phyloP scores from a whole-genome alignment of 1,140 invertebrate genomes.

The Drosophila nigromelanica region DNA sequence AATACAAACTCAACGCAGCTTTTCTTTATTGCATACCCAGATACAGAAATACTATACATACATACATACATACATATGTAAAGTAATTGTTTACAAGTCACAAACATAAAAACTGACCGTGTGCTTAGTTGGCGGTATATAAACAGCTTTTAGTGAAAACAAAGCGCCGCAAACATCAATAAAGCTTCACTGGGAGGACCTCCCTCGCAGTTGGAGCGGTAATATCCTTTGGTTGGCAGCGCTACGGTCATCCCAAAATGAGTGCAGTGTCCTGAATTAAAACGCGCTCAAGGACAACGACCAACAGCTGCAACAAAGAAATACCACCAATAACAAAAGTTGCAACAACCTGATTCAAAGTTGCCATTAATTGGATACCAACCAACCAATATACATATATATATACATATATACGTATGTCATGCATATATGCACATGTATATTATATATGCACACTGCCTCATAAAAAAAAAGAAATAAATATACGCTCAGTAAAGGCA shows the following conservation, averaged over 20 bases:
- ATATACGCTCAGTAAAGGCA: not conserved
- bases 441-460: no score
- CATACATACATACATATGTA: no score
- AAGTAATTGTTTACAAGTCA: no score
- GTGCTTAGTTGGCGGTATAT: no score
- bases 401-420: not conserved
- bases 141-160: no score
- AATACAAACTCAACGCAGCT: no score
- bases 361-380: constrained; percentile 65
- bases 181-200: not conserved
- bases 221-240: not conserved
- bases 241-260: constrained; percentile 60
- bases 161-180: no score
- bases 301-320: constrained; percentile 50
- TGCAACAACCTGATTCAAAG: constrained; percentile 45
- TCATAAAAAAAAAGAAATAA: no score
- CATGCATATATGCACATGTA: no score
- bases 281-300: constrained; percentile 70
- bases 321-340: constrained; percentile 16
- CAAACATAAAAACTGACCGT: no score
- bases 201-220: not conserved
- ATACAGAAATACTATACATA: no score
- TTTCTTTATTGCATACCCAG: no score
- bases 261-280: constrained; percentile 78
- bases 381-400: constrained; percentile 32